Conservation (phyloP, 2,113 vertebrate genomes). For the Nyctibius bracteatus region DNA sequence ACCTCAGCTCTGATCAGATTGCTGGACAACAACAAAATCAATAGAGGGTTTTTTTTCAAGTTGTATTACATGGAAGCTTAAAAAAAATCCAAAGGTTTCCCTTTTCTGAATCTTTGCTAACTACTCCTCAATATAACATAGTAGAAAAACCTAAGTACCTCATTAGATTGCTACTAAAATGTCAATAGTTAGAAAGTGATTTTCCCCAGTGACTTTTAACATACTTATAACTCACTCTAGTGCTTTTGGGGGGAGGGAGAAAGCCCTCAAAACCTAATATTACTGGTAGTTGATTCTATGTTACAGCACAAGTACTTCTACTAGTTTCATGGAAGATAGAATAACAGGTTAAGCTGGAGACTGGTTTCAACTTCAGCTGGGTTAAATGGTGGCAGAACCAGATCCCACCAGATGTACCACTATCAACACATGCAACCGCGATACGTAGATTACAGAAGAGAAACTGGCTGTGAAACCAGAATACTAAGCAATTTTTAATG, state of each 20-base stretch:
- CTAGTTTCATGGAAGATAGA: background rate
- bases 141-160: background rate
- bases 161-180: slow-evolving; percentile 6
- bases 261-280: background rate
- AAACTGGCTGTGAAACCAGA: background rate
- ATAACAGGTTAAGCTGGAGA: background rate
- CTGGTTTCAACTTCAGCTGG: background rate
- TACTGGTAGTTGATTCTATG: background rate
- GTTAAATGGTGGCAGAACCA: background rate
- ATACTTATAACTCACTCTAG: background rate
- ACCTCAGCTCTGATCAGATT: background rate
- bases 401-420: background rate
- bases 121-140: background rate
- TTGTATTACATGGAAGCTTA: background rate
- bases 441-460: background rate
- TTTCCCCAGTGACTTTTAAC: background rate
- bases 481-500: background rate
- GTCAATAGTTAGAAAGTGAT: slow-evolving; percentile 4
- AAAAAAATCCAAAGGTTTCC: background rate
- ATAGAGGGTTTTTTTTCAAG: background rate
- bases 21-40: background rate
- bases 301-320: background rate
- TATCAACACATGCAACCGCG: background rate
- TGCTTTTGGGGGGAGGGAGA: background rate
- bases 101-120: background rate